phyloP scores from a whole-genome alignment of 2,888 invertebrate genomes.

The Dryomyza anilis region DNA sequence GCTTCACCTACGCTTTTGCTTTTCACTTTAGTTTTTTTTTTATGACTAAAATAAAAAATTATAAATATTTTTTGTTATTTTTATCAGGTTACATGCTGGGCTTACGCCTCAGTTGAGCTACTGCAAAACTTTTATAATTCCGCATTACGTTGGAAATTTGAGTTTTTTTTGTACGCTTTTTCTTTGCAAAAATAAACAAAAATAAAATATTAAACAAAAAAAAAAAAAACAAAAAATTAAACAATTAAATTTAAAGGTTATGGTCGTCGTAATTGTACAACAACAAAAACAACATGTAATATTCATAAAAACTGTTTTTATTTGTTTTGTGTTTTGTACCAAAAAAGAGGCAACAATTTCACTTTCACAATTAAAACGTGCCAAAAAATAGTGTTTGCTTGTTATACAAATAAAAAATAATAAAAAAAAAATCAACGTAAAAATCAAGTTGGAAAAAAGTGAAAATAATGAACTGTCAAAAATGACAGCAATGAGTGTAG shows the following conservation, averaged over 20 bases:
- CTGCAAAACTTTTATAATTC: too few relatives aligned
- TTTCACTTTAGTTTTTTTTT: too few relatives aligned
- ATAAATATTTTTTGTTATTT: too few relatives aligned
- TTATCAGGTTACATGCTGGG: too few relatives aligned
- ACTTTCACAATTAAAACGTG: constrained; percentile 25
- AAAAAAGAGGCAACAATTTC: constrained; percentile 21
- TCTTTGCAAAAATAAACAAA: not conserved
- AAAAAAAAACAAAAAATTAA: not conserved
- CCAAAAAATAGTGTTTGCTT: not conserved
- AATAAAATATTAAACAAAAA: constrained; percentile 13
- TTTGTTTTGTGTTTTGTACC: not conserved
- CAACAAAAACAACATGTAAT: not conserved
- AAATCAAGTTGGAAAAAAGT: constrained; percentile 2
- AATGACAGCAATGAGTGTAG: constrained; percentile 5
- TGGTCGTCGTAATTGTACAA: constrained; percentile 32
- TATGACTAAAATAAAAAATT: too few relatives aligned
- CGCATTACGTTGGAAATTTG: too few relatives aligned
- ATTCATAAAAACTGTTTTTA: not conserved
- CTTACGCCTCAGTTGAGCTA: too few relatives aligned
- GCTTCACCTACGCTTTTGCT: too few relatives aligned
- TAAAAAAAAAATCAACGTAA: not conserved
- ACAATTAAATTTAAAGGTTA: constrained; percentile 32
- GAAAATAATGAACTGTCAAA: constrained; percentile 20
- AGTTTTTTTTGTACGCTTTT: not conserved
- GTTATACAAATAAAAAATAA: too few relatives aligned